Evolutionary conservation across 2,113 vertebrate genomes (phyloP).

Genomic region (Psittacara wagleri): DNA sequence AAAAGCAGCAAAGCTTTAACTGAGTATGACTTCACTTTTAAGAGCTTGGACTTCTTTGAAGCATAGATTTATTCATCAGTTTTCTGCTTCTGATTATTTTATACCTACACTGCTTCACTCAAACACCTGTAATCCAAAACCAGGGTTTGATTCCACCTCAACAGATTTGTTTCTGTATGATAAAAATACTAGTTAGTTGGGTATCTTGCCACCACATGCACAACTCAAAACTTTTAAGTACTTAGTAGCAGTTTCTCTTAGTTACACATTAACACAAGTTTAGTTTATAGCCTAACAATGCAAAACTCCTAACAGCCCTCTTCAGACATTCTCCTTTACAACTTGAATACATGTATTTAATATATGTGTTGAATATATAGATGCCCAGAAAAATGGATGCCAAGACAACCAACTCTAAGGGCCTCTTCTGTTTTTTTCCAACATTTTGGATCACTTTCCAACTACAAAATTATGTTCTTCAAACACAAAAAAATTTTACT

Average conservation of each 20-base stretch:
- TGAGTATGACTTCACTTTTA: not conserved
- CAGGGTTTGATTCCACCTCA: not conserved
- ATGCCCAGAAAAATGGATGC: not conserved
- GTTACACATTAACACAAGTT: not conserved
- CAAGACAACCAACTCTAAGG: not conserved
- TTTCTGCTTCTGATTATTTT: not conserved
- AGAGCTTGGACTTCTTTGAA: not conserved
- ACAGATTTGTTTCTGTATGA: not conserved
- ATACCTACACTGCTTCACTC: not conserved
- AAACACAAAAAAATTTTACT: not conserved
- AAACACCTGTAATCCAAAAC: not conserved
- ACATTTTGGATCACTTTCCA: not conserved
- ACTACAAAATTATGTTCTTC: accelerated
- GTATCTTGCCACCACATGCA: not conserved
- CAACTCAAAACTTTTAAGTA: not conserved
- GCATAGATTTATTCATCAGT: not conserved
- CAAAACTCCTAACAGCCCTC: not conserved
- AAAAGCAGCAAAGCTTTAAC: not conserved
- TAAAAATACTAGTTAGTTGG: not conserved
- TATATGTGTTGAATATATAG: not conserved
- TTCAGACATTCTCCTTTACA: not conserved
- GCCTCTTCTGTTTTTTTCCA: not conserved
- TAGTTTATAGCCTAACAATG: not conserved
- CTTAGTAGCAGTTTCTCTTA: not conserved
- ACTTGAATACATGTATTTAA: not conserved